Conservation (phyloP, 2,113 vertebrate species). For the Calypte anna region DNA sequence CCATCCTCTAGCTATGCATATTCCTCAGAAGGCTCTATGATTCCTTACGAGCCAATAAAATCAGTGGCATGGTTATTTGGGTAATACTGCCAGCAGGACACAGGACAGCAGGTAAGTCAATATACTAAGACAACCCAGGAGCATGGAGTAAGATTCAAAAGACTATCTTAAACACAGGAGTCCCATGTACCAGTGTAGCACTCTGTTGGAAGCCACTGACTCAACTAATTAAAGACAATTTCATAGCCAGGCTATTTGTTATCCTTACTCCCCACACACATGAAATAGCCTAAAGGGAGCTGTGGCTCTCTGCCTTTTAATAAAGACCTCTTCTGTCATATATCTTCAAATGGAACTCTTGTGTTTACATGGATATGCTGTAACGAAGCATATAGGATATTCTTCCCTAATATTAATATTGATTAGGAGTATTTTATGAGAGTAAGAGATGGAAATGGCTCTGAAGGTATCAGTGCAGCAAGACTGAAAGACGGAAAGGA, state of each 20-base stretch:
- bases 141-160: slow-evolving; percentile 22
- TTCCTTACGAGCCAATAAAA: slow-evolving; percentile 67
- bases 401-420: background rate
- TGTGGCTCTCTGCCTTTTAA: background rate
- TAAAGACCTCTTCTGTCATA: background rate
- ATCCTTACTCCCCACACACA: background rate
- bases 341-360: background rate
- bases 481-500: slow-evolving; percentile 5
- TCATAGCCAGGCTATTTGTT: slow-evolving; percentile 39
- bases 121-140: slow-evolving; percentile 44
- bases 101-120: slow-evolving; percentile 33
- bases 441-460: background rate
- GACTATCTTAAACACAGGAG: slow-evolving; percentile 13
- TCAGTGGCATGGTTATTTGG: slow-evolving; percentile 62
- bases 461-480: background rate
- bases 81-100: slow-evolving; percentile 46
- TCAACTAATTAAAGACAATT: slow-evolving; percentile 59
- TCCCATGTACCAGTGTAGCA: slow-evolving; percentile 6
- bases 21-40: slow-evolving; percentile 56
- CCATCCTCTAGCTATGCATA: slow-evolving; percentile 56
- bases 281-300: background rate
- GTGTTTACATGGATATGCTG: background rate
- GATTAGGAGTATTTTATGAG: slow-evolving; percentile 31
- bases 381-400: background rate
- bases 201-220: slow-evolving; percentile 49